Evolutionary conservation across 2,113 vertebrate genomes (phyloP).

Genomic region (Eupsittula cactorum): DNA sequence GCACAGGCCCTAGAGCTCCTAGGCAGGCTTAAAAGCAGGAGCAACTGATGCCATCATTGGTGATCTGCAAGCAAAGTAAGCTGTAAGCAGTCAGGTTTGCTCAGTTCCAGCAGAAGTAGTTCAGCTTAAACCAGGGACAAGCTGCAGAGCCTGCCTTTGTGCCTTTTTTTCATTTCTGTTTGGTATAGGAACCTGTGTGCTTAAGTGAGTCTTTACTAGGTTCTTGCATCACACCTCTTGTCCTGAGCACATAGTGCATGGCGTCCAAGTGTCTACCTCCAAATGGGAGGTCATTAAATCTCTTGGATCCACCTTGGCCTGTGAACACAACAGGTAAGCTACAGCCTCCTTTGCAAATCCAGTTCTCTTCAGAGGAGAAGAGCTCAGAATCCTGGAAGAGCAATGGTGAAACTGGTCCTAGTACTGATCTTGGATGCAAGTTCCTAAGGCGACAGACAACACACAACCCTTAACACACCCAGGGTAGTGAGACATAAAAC

Average conservation of each 20-base stretch:
- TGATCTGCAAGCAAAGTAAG: not conserved
- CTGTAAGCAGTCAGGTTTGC: not conserved
- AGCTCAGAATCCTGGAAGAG: not conserved
- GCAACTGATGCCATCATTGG: not conserved
- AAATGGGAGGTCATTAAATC: conserved; percentile 26
- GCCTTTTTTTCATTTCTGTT: not conserved
- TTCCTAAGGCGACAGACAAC: not conserved
- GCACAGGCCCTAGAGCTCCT: not conserved
- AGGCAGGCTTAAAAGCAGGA: not conserved
- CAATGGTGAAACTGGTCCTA: not conserved
- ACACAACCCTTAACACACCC: not conserved
- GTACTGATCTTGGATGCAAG: not conserved
- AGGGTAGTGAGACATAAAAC: not conserved
- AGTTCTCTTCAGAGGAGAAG: not conserved
- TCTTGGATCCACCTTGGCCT: not conserved
- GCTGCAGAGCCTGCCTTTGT: not conserved
- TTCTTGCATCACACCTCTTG: conserved; percentile 24
- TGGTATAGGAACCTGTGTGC: not conserved
- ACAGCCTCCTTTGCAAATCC: not conserved
- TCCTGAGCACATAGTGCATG: not conserved
- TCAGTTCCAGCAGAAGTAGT: not conserved
- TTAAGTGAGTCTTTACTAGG: not conserved
- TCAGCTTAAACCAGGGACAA: not conserved
- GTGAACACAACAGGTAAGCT: not conserved
- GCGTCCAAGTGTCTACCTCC: not conserved